These are phyloP conservation scores for Orius insidiosus DNA, from an alignment of 1,140 invertebrate species.

Conservation along the genomic window DNA sequence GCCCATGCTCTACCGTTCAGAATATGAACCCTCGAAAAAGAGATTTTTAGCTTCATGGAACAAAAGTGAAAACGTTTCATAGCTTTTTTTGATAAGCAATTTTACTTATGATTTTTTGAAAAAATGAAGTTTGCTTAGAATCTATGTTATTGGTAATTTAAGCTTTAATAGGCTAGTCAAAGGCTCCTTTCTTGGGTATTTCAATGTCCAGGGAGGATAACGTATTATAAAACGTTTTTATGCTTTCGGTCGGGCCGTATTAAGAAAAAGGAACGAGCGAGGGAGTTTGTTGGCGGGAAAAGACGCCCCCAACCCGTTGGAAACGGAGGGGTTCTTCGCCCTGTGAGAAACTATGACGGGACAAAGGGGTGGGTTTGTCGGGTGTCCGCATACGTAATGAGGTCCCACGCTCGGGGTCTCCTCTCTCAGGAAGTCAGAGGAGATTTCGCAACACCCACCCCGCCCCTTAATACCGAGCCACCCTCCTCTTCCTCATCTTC, in stretches of 20 bases:
- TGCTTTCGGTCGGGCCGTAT: background rate
- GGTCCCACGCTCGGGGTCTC: conserved; percentile 1
- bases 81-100: too few species aligned
- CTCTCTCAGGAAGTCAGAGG: background rate
- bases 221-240: background rate
- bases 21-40: too few species aligned
- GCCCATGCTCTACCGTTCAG: too few species aligned
- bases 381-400: background rate
- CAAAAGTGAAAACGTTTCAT: too few species aligned
- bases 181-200: background rate
- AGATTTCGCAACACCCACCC: background rate
- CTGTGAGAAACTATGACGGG: too few species aligned
- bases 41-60: too few species aligned
- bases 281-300: background rate
- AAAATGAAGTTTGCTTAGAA: too few species aligned
- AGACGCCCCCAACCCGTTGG: conserved; percentile 1
- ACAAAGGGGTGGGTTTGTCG: background rate
- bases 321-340: background rate
- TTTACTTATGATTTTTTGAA: background rate
- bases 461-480: background rate
- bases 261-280: background rate
- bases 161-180: too few species aligned
- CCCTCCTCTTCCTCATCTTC: background rate
- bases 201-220: background rate
- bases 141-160: too few species aligned